Evolutionary conservation across 2,888 invertebrate species (phyloP).

Genomic region (Sabatieria punctata): DNA sequence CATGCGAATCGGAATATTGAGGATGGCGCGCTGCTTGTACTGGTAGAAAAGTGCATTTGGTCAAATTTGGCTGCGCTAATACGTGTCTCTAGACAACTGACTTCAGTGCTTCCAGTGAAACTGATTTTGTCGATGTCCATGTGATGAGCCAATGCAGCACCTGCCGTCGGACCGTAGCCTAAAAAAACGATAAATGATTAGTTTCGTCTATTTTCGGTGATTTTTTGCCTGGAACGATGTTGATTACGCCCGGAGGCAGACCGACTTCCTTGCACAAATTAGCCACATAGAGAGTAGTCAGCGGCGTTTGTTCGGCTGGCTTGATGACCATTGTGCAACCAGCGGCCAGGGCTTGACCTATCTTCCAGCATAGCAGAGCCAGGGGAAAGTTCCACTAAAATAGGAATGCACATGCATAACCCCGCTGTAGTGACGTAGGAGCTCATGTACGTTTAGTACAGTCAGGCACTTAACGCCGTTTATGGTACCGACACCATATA

Average conservation of each 20-base stretch:
- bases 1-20: background rate
- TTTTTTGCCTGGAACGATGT: slow-evolving; percentile 59
- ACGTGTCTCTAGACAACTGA: no score
- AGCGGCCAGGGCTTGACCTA: slow-evolving; percentile 13
- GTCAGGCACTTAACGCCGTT: no score
- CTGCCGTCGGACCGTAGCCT: slow-evolving; percentile 55
- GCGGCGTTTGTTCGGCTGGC: slow-evolving; percentile 15
- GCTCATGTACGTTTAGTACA: no score
- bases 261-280: slow-evolving; percentile 44
- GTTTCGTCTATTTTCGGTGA: no score
- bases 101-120: slow-evolving; percentile 58
- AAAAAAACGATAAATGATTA: no score
- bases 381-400: slow-evolving; percentile 15
- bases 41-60: no score
- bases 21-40: no score
- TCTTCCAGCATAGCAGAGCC: slow-evolving; percentile 10
- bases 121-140: slow-evolving; percentile 65
- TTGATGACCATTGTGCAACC: slow-evolving; percentile 15
- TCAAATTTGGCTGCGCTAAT: no score
- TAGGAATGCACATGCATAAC: no score
- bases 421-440: no score
- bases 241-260: slow-evolving; percentile 75
- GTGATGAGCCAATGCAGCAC: slow-evolving; percentile 50
- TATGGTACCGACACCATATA: no score
- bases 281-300: slow-evolving; percentile 12